phyloP scores from a whole-genome alignment of 2,888 invertebrate species.

The Chymomyza caudatula region DNA sequence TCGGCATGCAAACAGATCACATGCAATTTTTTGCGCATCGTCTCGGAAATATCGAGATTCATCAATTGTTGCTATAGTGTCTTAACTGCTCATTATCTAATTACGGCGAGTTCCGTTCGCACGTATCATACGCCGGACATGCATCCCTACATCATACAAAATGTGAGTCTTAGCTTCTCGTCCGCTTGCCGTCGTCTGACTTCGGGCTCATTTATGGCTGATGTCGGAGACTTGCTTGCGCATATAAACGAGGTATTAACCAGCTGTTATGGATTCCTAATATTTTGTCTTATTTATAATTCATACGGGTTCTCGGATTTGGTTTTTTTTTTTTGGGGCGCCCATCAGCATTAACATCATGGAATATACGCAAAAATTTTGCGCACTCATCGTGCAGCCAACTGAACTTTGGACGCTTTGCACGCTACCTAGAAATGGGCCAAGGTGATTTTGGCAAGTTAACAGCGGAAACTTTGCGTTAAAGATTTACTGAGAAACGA shows the following conservation, averaged over 20 bases:
- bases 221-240: background rate
- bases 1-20: no score
- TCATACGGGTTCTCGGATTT: background rate
- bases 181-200: background rate
- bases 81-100: constrained; percentile 59
- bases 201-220: background rate
- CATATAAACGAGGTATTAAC: background rate
- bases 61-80: constrained; percentile 1
- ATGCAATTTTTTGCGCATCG: background rate
- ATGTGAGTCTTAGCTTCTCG: constrained; percentile 26
- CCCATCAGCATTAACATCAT: background rate
- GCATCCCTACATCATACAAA: background rate
- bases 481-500: background rate
- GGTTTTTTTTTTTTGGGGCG: background rate
- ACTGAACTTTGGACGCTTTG: constrained; percentile 9
- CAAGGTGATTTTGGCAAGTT: background rate
- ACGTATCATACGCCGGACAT: no score
- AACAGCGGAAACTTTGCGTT: no score
- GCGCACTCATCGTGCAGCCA: constrained; percentile 31
- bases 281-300: background rate
- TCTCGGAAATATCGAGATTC: constrained; percentile 5
- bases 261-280: background rate
- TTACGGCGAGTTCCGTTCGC: constrained; percentile 50
- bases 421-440: background rate
- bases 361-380: background rate